Evolutionary conservation across 2,797 vertebrate genomes (phyloP), one percentile per base, ranked within the genome.

Genomic region (Alectoris magna): DNA sequence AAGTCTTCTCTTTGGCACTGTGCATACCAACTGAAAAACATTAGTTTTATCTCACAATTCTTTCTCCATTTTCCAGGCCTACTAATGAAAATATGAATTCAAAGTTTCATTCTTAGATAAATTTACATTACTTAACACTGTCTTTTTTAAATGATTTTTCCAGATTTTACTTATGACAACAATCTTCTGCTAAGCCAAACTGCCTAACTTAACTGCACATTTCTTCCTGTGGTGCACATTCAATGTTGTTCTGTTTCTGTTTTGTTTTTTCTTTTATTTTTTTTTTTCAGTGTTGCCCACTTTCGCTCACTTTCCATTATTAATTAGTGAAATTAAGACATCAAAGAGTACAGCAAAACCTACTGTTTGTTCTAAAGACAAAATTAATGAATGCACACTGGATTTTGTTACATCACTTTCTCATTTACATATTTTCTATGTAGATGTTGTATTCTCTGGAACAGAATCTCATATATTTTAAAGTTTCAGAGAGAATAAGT

Each of bases 231-330:
- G 11, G 18, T 13, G 64, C 9, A 38, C 4, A 67, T 14, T 5
- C 11, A 36, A 53, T 41, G 27, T 43, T 34, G 38, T 43, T 34
- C 31, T 43, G 27, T 43, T 21, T 11, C 24, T 62, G 4, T 39
- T 60, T 15, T 19, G 18, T 19, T 19, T 34, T 21, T 21, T 21
- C 6, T 56, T n/a, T 56, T 6, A 11, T 56, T 56, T 55, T 11
- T 1, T 11, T 1, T 74, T 60, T 44, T 70, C 0, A 48, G 59
- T 2, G 36, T 58, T 34, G 0, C 1, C 8, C 56, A 13, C n/a
- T 72, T 78, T 44, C 51, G 8, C 62, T 39, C 8, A 43, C 10
- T 71, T 80, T 64, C 67, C 38, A 71, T 75, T 43, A 34, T 6
- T 36, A 10, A 43, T 2, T 21, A 59, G 26, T 59, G 2, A n/a